These are phyloP conservation scores for Capromys pilorides DNA, from an alignment of 2,797 vertebrate genomes.

Conservation along the genomic window DNA sequence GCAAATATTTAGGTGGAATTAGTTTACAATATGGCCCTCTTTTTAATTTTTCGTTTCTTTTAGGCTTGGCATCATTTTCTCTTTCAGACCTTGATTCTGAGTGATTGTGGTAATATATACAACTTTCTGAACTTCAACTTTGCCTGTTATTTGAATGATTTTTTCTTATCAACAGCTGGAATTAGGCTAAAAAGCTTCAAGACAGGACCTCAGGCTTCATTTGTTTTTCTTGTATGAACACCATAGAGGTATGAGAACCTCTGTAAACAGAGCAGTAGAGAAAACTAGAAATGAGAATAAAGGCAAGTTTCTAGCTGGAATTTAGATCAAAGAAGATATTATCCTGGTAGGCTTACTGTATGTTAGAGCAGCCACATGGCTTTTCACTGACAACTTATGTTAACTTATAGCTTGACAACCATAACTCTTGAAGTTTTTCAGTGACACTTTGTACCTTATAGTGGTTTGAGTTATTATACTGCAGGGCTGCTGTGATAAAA, in stretches of 20 bases:
- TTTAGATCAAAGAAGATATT: constrained; percentile 52
- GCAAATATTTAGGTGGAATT: not conserved
- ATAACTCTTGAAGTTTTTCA: constrained; percentile 40
- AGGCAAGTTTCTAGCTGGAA: constrained; percentile 44
- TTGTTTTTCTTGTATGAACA: constrained; percentile 23
- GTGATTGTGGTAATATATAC: not conserved
- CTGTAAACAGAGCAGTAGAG: not conserved
- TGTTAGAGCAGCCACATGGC: not conserved
- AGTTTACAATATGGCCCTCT: not conserved
- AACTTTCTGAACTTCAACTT: constrained; percentile 5
- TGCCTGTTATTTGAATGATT: constrained; percentile 41
- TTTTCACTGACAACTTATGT: not conserved
- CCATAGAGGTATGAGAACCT: not conserved
- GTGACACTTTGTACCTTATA: not conserved
- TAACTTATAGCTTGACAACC: not conserved
- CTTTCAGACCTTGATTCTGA: not conserved
- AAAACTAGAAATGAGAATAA: constrained; percentile 60
- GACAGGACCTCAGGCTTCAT: constrained; percentile 35
- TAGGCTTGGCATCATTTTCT: not conserved
- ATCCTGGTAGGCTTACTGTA: not conserved
- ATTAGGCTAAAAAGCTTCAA: constrained; percentile 25
- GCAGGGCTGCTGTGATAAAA: too few relatives aligned
- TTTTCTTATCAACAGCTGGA: not conserved
- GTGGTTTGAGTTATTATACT: not conserved
- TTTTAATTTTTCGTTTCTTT: constrained; percentile 37